These are phyloP conservation scores for Lysandra bellargus DNA, from an alignment of 2,888 invertebrate genomes.

Conservation along the genomic window DNA sequence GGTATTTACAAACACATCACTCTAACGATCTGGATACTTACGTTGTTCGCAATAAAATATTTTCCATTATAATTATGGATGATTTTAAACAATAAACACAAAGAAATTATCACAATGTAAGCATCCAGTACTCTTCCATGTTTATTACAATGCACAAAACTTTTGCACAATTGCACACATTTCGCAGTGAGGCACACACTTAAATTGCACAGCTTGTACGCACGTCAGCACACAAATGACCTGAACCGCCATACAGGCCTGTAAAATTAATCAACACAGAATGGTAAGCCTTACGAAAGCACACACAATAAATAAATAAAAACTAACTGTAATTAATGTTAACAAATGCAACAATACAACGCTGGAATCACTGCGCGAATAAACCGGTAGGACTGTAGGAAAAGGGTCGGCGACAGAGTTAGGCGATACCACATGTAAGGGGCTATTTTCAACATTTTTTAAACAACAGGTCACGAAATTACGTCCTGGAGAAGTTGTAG, in stretches of 20 bases:
- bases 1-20: conserved; percentile 59
- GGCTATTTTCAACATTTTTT: conserved; percentile 74
- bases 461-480: conserved; percentile 90
- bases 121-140: conserved; percentile 61
- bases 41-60: conserved; percentile 44
- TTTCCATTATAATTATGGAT: background rate
- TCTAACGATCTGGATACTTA: conserved; percentile 63
- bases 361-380: conserved; percentile 73
- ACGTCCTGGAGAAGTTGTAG: conserved; percentile 95
- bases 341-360: conserved; percentile 67
- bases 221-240: conserved; percentile 75
- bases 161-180: conserved; percentile 67
- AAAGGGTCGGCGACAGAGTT: conserved; percentile 76
- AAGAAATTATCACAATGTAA: conserved; percentile 48
- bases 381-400: conserved; percentile 55
- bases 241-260: conserved; percentile 43
- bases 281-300: conserved; percentile 51
- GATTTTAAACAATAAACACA: background rate
- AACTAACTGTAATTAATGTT: conserved; percentile 65
- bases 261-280: conserved; percentile 42
- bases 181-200: conserved; percentile 67
- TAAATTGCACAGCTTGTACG: conserved; percentile 77
- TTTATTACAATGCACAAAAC: conserved; percentile 70
- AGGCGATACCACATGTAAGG: conserved; percentile 54
- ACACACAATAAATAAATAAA: conserved; percentile 57